Base-by-base conservation (phyloP, 1,140 invertebrate species). In the Drosophila sturtevanti region DNA sequence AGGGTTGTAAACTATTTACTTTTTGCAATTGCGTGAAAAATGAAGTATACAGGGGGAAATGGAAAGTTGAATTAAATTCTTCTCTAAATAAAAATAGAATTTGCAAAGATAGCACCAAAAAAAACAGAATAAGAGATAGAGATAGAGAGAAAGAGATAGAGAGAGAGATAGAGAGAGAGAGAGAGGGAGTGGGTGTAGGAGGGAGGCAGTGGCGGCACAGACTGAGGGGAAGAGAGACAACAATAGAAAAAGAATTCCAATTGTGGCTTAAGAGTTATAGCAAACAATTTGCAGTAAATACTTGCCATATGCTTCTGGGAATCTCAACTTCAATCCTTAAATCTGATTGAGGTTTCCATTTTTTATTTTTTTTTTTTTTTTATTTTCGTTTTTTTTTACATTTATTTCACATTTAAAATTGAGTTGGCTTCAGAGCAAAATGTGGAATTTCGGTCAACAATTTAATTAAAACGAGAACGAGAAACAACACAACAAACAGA, bases 401-500 rank as follows among this genome's bases (percentile, higher is more conserved):
- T 14, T 44, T 44, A 16, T 44, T 44, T 44, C 16, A 16, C 41
- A 44, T 44, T 48, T 48, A 2, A 48, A 48, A 48, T 48, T 48
- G 41, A 48, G 41, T 48, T 48, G 41, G 41, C 41, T 48, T 48
- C 18, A 21, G 16, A 48, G 41, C 10, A 48, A 63, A 55, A 31
- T 21, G 31, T 48, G 67, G 48, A 56, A 62, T 55, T 65, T 56
- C 34, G 52, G 68, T 48, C 66, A 75, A 75, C 72, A 75, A 75
- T 66, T 75, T 66, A 65, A 75, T 75, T 72, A 72, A 72, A 75
- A 58, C 59, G 58, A 51, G 62, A 72, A 71, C 34, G 21, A 24
- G 21, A 24, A 14, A 6, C 16, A 11, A 55, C n/a, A 65, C 18
- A 22, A n/a, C n/a, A n/a, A 41, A 41, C 16, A 21, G 41, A 44